A percentile compares a stretch with the other conserved stretches of the same genome.
Evolutionary conservation across 2,113 vertebrate genomes (phyloP).

Genomic region (Colinus virginianus): DNA sequence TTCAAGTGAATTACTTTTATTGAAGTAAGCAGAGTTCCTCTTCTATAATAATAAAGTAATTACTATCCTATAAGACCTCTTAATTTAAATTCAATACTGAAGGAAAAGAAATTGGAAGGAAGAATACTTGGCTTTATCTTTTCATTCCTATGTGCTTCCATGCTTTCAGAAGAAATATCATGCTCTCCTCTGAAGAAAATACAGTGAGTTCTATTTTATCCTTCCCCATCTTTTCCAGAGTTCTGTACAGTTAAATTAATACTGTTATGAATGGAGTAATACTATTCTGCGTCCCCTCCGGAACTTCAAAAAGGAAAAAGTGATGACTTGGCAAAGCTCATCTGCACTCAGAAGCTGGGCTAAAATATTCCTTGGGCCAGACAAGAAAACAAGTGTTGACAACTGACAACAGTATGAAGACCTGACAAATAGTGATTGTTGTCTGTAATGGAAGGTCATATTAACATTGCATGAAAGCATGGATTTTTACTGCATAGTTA

Average conservation of each 20-base stretch:
- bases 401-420: neutral
- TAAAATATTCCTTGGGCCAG: conserved; percentile 54
- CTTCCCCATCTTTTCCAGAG: neutral
- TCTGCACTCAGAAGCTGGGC: conserved; percentile 63
- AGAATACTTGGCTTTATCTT: neutral
- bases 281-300: conserved; percentile 60
- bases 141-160: neutral
- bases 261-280: conserved; percentile 57
- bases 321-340: conserved; percentile 56
- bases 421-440: neutral
- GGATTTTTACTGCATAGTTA: neutral
- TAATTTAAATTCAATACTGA: neutral
- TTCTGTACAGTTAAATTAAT: conserved; percentile 63
- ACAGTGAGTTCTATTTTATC: conserved; percentile 27
- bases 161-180: neutral
- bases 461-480: neutral
- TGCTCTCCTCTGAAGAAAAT: neutral
- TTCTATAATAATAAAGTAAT: neutral
- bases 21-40: no score
- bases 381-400: neutral
- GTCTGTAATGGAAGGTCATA: neutral
- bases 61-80: neutral
- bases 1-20: neutral
- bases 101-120: neutral
- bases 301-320: conserved; percentile 44